Percentiles rank a stretch among this genome's conserved stretches.
Evolutionary conservation across 2,888 invertebrate genomes (phyloP).

Genomic region (Parnassius smintheus): DNA sequence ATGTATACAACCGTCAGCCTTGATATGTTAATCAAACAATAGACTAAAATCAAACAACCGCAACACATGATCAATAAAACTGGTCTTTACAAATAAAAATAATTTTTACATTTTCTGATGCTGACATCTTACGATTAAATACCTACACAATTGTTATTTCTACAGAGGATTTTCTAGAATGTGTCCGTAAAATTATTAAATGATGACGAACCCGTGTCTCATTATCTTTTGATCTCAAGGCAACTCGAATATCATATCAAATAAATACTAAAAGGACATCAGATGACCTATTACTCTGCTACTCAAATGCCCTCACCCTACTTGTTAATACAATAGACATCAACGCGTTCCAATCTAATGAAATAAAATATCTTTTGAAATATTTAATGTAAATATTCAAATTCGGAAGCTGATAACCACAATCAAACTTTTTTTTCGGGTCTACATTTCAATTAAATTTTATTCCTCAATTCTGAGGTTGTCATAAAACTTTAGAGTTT

Average conservation of each 20-base stretch:
- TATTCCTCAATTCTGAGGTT: constrained; percentile 77
- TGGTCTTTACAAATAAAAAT: constrained; percentile 62
- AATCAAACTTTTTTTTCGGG: constrained; percentile 73
- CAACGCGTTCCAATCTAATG: constrained; percentile 32
- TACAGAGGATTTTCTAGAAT: background rate
- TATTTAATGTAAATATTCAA: constrained; percentile 78
- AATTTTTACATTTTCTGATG: constrained; percentile 47
- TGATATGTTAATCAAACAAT: constrained; percentile 80
- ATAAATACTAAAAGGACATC: too few species aligned
- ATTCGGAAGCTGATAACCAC: constrained; percentile 80
- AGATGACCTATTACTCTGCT: too few species aligned
- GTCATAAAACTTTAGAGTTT: constrained; percentile 80
- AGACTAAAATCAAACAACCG: constrained; percentile 74
- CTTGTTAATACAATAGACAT: constrained; percentile 20
- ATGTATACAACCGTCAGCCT: constrained; percentile 75
- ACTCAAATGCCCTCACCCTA: background rate
- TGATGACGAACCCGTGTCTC: background rate
- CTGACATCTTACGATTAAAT: constrained; percentile 37
- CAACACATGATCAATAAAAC: constrained; percentile 70
- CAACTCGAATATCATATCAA: too few species aligned
- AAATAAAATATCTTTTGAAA: constrained; percentile 42
- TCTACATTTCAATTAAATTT: constrained; percentile 81
- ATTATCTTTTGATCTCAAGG: too few species aligned
- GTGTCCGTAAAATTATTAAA: constrained; percentile 5
- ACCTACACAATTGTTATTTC: constrained; percentile 4